Conservation (phyloP, 2,113 vertebrate genomes). For the Sphaerodactylus townsendi region DNA sequence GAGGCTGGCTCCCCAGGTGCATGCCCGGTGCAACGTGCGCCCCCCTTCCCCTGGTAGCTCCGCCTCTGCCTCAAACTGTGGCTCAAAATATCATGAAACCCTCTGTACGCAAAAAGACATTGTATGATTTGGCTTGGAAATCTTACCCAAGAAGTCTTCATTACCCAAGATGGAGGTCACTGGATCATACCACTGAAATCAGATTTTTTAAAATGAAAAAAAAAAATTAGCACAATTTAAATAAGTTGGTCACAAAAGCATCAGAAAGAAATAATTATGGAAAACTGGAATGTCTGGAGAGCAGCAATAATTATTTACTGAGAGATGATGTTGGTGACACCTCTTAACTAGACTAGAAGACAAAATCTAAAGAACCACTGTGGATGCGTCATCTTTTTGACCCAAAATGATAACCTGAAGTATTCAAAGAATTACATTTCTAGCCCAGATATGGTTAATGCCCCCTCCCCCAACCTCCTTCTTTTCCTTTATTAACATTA, state of each 20-base stretch:
- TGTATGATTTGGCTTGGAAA: not conserved
- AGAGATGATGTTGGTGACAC: not conserved
- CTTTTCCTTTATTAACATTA: too few species aligned
- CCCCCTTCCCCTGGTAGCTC: too few species aligned
- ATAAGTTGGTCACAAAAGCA: not conserved
- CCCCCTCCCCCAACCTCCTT: too few species aligned
- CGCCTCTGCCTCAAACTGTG: not conserved
- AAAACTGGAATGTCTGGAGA: not conserved
- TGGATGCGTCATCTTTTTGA: not conserved
- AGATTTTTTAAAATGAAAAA: slow-evolving; percentile 1
- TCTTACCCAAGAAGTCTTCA: slow-evolving; percentile 77
- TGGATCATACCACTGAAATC: slow-evolving; percentile 81
- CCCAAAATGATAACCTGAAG: not conserved
- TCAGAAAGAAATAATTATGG: not conserved
- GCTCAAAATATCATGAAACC: not conserved
- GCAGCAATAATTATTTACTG: not conserved
- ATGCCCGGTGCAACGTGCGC: too few species aligned
- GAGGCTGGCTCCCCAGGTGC: too few species aligned
- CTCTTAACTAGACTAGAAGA: too few species aligned
- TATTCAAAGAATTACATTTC: not conserved
- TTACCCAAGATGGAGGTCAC: slow-evolving; percentile 74
- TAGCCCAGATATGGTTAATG: not conserved
- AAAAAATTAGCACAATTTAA: not conserved
- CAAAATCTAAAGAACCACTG: not conserved
- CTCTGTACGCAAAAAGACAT: not conserved